phyloP scores from a whole-genome alignment of 2,888 invertebrate genomes.

The Neria commutata region DNA sequence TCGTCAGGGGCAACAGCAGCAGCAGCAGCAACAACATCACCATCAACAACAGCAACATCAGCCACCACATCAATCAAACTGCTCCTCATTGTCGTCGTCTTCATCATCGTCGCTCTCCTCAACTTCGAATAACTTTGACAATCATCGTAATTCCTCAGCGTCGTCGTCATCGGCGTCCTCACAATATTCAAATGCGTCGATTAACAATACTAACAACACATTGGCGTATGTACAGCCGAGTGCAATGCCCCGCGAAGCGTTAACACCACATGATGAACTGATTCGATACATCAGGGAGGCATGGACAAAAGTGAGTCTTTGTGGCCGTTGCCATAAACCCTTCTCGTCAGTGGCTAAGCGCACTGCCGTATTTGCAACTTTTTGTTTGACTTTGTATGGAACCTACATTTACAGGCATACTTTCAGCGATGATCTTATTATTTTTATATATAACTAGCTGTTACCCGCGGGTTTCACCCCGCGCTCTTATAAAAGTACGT shows the following conservation, averaged over 20 bases:
- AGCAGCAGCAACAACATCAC: slow-evolving; percentile 33
- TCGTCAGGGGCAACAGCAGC: slow-evolving; percentile 49
- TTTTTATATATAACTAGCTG: no score
- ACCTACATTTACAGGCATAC: no score
- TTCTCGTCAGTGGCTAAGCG: background rate
- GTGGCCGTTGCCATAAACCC: background rate
- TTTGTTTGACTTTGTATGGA: background rate
- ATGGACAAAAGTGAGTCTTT: slow-evolving; percentile 69
- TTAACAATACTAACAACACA: slow-evolving; percentile 37
- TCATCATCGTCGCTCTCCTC: slow-evolving; percentile 38
- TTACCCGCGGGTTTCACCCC: no score
- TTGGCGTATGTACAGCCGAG: slow-evolving; percentile 31
- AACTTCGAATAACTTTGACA: slow-evolving; percentile 42
- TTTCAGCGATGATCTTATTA: no score
- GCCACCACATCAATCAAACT: slow-evolving; percentile 45
- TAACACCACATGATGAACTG: slow-evolving; percentile 73
- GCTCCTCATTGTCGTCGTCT: slow-evolving; percentile 36
- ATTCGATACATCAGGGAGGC: slow-evolving; percentile 81
- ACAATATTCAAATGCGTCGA: slow-evolving; percentile 45
- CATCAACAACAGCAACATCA: slow-evolving; percentile 31
- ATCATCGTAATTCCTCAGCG: slow-evolving; percentile 43
- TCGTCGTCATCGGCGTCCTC: slow-evolving; percentile 30
- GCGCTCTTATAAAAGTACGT: no score
- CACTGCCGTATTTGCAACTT: background rate
- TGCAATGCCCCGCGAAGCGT: slow-evolving; percentile 46